A percentile compares a stretch with the other conserved stretches of the same genome.
Evolutionary conservation across 1,140 invertebrate species (phyloP).

Genomic region (Oncopodura yosiiana): DNA sequence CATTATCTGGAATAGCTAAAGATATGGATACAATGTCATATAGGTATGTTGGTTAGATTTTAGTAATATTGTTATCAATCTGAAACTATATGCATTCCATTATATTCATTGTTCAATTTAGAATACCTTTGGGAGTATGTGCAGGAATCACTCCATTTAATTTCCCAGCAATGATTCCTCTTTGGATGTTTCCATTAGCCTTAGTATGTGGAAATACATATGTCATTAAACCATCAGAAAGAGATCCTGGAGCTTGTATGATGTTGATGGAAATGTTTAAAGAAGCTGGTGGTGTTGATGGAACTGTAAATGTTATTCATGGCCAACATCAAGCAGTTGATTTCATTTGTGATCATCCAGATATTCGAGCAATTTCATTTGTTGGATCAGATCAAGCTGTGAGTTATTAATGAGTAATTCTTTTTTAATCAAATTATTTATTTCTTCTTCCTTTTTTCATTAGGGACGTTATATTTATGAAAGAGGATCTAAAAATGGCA

Average conservation of each 20-base stretch:
- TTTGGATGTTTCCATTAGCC: constrained; percentile 97
- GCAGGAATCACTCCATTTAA: constrained; percentile 88
- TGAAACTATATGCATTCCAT: no score
- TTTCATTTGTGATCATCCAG: constrained; percentile 93
- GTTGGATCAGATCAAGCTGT: constrained; percentile 92
- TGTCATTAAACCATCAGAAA: constrained; percentile 80
- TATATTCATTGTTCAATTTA: no score
- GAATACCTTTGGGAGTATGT: constrained; percentile 39
- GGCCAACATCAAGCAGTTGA: constrained; percentile 87
- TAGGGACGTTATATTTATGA: constrained; percentile 94
- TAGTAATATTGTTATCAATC: no score
- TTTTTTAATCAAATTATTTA: background rate
- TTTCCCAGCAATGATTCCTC: constrained; percentile 98
- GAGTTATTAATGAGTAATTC: constrained; percentile 38
- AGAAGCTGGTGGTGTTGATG: constrained; percentile 58
- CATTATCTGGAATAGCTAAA: constrained; percentile 76
- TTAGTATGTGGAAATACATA: constrained; percentile 76
- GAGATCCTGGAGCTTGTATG: constrained; percentile 93
- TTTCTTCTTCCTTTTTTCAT: background rate
- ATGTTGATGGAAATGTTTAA: constrained; percentile 79
- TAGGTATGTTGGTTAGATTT: no score
- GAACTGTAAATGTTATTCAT: constrained; percentile 82
- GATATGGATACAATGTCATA: constrained; percentile 90
- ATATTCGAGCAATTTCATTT: constrained; percentile 95
- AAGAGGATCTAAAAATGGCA: constrained; percentile 76